A percentile compares a stretch with the other conserved stretches of the same genome.
Evolutionary conservation across 2,888 invertebrate genomes (phyloP).

Genomic region (Orchestes rusci): DNA sequence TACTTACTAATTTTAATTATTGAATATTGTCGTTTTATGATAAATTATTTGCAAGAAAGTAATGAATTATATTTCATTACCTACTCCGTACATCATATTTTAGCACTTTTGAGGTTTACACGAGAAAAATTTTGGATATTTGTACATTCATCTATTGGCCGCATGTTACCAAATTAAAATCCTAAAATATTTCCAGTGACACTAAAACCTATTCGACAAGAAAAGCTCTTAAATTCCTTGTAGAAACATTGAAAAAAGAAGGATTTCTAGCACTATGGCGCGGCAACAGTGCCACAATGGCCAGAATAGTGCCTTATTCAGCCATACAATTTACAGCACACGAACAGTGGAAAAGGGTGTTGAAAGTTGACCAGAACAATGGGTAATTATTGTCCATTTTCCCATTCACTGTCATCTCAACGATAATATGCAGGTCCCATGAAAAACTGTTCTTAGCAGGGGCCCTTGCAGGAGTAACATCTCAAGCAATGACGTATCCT

Average conservation of each 20-base stretch:
- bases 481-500: conserved; percentile 92
- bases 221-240: conserved; percentile 64
- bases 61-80: no score
- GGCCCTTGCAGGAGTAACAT: conserved; percentile 91
- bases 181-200: conserved; percentile 47
- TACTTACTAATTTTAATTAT: no score
- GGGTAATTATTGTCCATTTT: conserved; percentile 38
- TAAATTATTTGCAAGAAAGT: no score
- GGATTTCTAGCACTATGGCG: conserved; percentile 87
- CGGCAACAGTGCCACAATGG: conserved; percentile 98
- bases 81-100: no score
- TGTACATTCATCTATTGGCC: no score
- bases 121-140: conserved; percentile 4
- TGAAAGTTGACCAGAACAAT: conserved; percentile 60
- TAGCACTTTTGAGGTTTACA: no score
- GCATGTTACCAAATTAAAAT: no score
- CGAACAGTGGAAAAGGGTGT: conserved; percentile 88
- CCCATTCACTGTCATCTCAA: neutral
- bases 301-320: conserved; percentile 92
- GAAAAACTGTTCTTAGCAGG: conserved; percentile 75
- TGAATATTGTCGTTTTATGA: no score
- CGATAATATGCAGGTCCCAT: conserved; percentile 38
- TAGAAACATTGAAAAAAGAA: conserved; percentile 61
- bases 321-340: conserved; percentile 96
- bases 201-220: conserved; percentile 65